Percentiles rank a stretch among this genome's conserved stretches.
Evolutionary conservation across 2,113 vertebrate genomes (phyloP).

Genomic region (Empidonax alnorum): DNA sequence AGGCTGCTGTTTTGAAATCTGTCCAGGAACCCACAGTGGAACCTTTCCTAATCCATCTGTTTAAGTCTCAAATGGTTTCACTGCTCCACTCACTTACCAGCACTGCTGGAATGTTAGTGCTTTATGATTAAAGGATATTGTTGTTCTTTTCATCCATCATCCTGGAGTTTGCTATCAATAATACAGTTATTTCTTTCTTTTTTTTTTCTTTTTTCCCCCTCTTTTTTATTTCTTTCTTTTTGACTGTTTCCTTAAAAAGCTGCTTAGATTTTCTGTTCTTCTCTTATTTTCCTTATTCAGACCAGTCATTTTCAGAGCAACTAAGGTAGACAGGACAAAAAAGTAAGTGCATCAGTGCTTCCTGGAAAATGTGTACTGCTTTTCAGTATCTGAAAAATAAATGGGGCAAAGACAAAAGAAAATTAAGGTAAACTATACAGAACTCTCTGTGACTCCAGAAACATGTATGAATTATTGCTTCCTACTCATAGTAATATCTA

Average conservation of each 20-base stretch:
- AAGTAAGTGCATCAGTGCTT: background rate
- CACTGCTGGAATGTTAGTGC: conserved; percentile 70
- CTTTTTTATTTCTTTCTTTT: background rate
- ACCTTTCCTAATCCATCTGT: conserved; percentile 74
- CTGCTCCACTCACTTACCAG: conserved; percentile 62
- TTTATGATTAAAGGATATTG: conserved; percentile 73
- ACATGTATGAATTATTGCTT: background rate
- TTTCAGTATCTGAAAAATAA: conserved; percentile 46
- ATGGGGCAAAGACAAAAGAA: conserved; percentile 29
- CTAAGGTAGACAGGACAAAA: background rate
- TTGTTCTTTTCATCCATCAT: conserved; percentile 75
- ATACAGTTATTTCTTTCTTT: background rate
- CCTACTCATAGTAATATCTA: background rate
- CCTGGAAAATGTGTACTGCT: background rate
- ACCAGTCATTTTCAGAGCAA: conserved; percentile 41
- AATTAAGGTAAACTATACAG: conserved; percentile 19
- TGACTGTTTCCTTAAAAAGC: background rate
- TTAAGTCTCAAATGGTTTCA: conserved; percentile 73
- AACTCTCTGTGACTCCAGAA: background rate
- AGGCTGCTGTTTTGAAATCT: conserved; percentile 74
- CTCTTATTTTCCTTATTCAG: conserved; percentile 13
- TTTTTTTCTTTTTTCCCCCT: too few relatives aligned
- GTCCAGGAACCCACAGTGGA: conserved; percentile 68
- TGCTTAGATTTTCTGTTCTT: conserved; percentile 11
- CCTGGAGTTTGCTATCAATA: conserved; percentile 69